Evolutionary conservation across 23 tunicate species (phyloP), one percentile per base, ranked within the genome.

Genomic region (Ciona savignyi): DNA sequence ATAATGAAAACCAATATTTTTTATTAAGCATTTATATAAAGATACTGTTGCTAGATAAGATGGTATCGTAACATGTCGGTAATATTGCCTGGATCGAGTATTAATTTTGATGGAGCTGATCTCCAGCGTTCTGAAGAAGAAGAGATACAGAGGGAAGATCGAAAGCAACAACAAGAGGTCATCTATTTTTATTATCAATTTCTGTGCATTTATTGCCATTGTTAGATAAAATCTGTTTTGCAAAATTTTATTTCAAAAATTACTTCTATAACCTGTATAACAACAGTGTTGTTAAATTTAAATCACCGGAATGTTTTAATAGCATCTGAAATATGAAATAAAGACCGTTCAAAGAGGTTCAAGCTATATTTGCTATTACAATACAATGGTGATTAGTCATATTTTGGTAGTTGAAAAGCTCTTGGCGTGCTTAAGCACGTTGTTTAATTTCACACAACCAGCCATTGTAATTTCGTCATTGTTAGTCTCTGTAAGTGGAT

Each of bases 91-190:
- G 96, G 96, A 35, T 70, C 87, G 15, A 81, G 87, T 30, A 81
- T 88, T 25, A 81, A 80, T 60, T 88, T 88, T 71, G 96, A 88
- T 77, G 84, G 88, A 51, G 81, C 87, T 2, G 74, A 77, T 56
- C 72, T 88, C 6, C 87, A 77, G 73, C 76, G 77, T 28, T 74
- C 76, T 77, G 96, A 88, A 35, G 96, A 88, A 62, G 94, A 87
- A 22, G 96, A 88, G 30, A 77, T 88, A 28, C 83, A 76, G 34
- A 74, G 72, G 67, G 96, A 88, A 73, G 96, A 88, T 30, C 61
- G 77, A 4, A 81, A 77, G 62, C 96, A 88, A 42, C 96, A 88
- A 32, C 74, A 80, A 61, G 96, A 82, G 77, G 96, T 88, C 65
- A 26, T 20, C 11, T n/a, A 0, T 72, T 48, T 48, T 72, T 1